Conservation (phyloP, 2,797 vertebrate species). For the Chloroceryle amazona region DNA sequence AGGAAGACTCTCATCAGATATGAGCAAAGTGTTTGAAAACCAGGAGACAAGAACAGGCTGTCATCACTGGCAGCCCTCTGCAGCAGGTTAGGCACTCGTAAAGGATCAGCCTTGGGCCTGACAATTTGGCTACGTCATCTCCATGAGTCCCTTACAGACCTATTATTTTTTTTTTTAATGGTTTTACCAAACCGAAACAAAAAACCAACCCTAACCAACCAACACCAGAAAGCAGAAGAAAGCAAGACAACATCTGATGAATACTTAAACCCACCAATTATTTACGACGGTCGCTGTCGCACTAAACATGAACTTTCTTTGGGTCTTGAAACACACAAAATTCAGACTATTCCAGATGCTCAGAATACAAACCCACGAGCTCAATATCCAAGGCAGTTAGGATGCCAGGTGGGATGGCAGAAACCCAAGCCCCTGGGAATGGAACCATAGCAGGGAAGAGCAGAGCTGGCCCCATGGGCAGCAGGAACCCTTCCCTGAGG, state of each 20-base stretch:
- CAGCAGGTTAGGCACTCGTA: fast-evolving
- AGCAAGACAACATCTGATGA: neutral
- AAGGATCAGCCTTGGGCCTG: neutral
- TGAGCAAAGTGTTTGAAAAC: neutral
- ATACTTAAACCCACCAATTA: neutral
- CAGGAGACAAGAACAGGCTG: neutral
- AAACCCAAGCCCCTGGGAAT: neutral
- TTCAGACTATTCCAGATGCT: neutral
- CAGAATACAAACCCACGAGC: neutral
- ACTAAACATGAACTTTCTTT: neutral
- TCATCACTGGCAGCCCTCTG: neutral
- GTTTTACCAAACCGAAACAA: neutral
- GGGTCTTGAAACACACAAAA: neutral
- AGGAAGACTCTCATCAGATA: neutral
- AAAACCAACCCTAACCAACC: neutral
- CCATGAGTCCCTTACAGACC: neutral
- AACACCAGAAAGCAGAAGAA: neutral
- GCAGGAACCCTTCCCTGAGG: neutral
- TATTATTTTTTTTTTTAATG: neutral
- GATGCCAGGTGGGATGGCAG: neutral
- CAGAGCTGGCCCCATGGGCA: neutral
- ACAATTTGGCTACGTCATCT: neutral
- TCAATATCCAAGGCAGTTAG: neutral
- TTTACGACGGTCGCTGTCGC: neutral
- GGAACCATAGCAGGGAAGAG: fast-evolving